A percentile compares a stretch with the other conserved stretches of the same genome.
Conservation (phyloP, 2,113 vertebrate genomes). For the Megaceryle maxima region DNA sequence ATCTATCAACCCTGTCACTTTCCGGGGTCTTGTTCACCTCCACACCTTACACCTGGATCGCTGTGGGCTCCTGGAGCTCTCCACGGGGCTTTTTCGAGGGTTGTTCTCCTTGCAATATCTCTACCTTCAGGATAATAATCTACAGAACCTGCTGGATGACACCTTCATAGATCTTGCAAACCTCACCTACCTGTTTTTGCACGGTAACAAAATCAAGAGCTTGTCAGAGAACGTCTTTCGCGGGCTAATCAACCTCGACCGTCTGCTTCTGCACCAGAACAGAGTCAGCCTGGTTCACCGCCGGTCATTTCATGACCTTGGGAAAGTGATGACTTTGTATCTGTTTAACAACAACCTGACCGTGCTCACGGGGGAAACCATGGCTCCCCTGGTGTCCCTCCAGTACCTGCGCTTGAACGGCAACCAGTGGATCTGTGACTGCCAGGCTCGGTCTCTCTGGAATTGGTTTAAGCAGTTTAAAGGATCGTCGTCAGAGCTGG, state of each 20-base stretch:
- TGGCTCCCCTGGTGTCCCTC: conserved; percentile 86
- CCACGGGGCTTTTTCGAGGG: conserved; percentile 88
- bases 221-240: conserved; percentile 92
- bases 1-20: conserved; percentile 87
- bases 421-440: conserved; percentile 98
- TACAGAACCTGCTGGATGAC: conserved; percentile 88
- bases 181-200: conserved; percentile 95
- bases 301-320: conserved; percentile 87
- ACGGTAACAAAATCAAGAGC: conserved; percentile 93
- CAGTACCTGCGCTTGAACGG: conserved; percentile 95
- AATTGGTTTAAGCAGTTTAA: conserved; percentile 96
- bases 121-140: conserved; percentile 94
- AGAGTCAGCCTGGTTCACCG: conserved; percentile 84
- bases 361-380: conserved; percentile 85
- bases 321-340: conserved; percentile 93
- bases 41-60: conserved; percentile 94
- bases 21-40: conserved; percentile 88
- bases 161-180: conserved; percentile 95
- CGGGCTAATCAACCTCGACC: conserved; percentile 89
- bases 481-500: conserved; percentile 93
- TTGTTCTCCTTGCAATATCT: conserved; percentile 94
- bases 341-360: conserved; percentile 97
- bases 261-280: conserved; percentile 94
- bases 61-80: conserved; percentile 91
- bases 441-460: conserved; percentile 92